These are phyloP conservation scores for Ondatra zibethicus DNA, from an alignment of 2,113 vertebrate genomes.

Conservation along the genomic window DNA sequence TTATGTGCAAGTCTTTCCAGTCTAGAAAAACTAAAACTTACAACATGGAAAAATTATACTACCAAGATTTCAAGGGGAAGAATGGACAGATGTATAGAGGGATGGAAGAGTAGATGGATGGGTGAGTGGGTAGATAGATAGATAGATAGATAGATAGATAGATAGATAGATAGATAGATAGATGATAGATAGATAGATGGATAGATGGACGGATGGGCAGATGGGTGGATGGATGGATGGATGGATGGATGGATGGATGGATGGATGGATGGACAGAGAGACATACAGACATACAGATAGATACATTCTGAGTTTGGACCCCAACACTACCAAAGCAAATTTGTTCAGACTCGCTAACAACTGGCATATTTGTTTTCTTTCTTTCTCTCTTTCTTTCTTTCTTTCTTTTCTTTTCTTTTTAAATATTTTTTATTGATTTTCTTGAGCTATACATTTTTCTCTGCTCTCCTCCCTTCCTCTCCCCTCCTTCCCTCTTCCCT, in stretches of 20 bases:
- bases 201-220: background rate
- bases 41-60: background rate
- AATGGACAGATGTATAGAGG: background rate
- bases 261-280: background rate
- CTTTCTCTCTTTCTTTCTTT: too few relatives aligned
- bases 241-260: background rate
- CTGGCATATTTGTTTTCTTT: background rate
- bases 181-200: background rate
- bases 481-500: too few relatives aligned
- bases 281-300: background rate
- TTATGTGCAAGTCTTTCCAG: background rate
- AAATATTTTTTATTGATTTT: too few relatives aligned
- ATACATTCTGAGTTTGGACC: background rate
- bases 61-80: constrained; percentile 36
- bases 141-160: background rate
- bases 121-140: background rate
- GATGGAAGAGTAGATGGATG: background rate
- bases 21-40: constrained; percentile 15
- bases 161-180: background rate
- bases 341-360: background rate
- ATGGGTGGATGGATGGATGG: background rate
- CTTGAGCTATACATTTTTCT: too few relatives aligned
- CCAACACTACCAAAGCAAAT: background rate
- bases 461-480: too few relatives aligned
- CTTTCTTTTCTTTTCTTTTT: too few relatives aligned